Conservation (phyloP, 2,797 vertebrate species). For the Pipistrellus kuhlii region DNA sequence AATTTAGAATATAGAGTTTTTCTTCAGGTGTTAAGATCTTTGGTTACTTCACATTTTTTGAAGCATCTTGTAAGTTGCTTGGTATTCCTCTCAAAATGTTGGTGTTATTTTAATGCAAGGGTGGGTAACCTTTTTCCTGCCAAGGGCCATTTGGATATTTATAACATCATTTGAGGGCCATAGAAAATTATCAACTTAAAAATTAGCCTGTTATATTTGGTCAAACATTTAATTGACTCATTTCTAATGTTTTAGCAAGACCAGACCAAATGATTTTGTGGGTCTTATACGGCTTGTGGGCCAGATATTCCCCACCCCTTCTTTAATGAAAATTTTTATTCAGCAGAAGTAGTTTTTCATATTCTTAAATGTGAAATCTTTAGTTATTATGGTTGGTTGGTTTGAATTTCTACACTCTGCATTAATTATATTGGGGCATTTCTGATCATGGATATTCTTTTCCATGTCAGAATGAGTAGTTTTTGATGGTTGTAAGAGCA, state of each 20-base stretch:
- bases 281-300: too few relatives aligned
- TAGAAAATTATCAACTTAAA: too few relatives aligned
- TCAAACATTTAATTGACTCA: too few relatives aligned
- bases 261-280: too few relatives aligned
- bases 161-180: too few relatives aligned
- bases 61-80: background rate
- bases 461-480: conserved; percentile 6
- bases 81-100: conserved; percentile 10
- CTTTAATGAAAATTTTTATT: conserved; percentile 29
- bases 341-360: conserved; percentile 13
- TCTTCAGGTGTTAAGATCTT: conserved; percentile 28
- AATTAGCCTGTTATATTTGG: too few relatives aligned
- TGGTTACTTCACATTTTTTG: conserved; percentile 40
- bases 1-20: conserved; percentile 34
- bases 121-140: too few relatives aligned
- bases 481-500: background rate
- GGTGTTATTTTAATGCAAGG: background rate
- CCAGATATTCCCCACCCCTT: too few relatives aligned
- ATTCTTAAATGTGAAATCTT: conserved; percentile 17
- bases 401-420: conserved; percentile 45
- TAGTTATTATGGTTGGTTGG: background rate
- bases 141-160: too few relatives aligned
- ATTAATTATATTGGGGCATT: background rate
- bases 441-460: background rate
- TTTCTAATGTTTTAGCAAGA: too few relatives aligned